Percentiles rank a stretch among this genome's conserved stretches.
Evolutionary conservation across 2,888 invertebrate genomes (phyloP).

Genomic region (Trichogramma dendrolimi): DNA sequence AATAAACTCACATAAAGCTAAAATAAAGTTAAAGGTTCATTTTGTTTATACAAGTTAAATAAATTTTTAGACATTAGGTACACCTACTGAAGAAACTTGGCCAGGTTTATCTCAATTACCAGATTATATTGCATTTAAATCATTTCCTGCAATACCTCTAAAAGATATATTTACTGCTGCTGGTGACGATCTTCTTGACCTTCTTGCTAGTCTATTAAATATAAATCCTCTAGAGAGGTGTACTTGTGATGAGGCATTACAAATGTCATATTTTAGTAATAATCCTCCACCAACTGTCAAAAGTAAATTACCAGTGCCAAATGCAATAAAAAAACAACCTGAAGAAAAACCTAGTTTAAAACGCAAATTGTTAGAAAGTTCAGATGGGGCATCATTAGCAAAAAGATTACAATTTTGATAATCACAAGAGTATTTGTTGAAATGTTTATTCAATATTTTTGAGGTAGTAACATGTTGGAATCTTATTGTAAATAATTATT

Average conservation of each 20-base stretch:
- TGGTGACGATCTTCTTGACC: constrained; percentile 79
- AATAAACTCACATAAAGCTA: constrained; percentile 2
- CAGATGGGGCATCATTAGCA: constrained; percentile 64
- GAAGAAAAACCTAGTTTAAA: constrained; percentile 71
- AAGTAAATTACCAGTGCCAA: constrained; percentile 76
- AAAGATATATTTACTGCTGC: constrained; percentile 95
- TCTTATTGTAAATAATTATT: constrained; percentile 19
- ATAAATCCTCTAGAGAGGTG: constrained; percentile 80
- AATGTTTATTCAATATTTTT: constrained; percentile 12
- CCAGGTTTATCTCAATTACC: constrained; percentile 76
- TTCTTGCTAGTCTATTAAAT: constrained; percentile 73
- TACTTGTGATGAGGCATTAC: constrained; percentile 77
- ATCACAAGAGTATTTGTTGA: constrained; percentile 6
- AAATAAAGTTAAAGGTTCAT: not conserved
- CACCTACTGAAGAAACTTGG: constrained; percentile 90
- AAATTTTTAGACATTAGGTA: constrained; percentile 64
- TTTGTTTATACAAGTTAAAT: not conserved
- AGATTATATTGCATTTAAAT: constrained; percentile 90
- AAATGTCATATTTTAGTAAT: constrained; percentile 87
- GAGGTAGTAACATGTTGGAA: not conserved
- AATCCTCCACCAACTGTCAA: constrained; percentile 85
- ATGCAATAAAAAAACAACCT: constrained; percentile 58
- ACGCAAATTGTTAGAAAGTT: constrained; percentile 69
- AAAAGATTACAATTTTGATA: constrained; percentile 65
- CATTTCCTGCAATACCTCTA: constrained; percentile 76